Evolutionary conservation across 2,113 vertebrate species (phyloP).

Genomic region (Amblyopsis rosae): DNA sequence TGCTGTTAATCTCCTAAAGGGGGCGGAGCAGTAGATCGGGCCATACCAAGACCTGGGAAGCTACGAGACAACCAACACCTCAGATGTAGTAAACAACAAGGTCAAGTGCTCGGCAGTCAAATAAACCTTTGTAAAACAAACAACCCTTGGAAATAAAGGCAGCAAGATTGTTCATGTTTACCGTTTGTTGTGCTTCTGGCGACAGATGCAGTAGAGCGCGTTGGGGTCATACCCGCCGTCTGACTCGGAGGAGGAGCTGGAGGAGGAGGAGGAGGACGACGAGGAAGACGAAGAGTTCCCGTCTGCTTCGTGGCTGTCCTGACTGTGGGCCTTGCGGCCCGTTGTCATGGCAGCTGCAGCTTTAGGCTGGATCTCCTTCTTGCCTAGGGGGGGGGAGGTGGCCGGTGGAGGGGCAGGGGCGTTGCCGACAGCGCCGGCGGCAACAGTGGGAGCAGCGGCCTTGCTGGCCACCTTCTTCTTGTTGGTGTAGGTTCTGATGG

Average conservation of each 20-base stretch:
- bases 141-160: neutral
- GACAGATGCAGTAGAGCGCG: conserved; percentile 94
- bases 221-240: conserved; percentile 94
- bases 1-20: too few relatives aligned
- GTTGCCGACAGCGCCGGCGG: conserved; percentile 35
- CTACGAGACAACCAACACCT: too few relatives aligned
- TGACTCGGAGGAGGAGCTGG: conserved; percentile 62
- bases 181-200: conserved; percentile 97
- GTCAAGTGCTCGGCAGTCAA: too few relatives aligned
- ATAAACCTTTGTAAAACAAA: too few relatives aligned
- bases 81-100: too few relatives aligned
- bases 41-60: too few relatives aligned
- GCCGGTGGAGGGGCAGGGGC: neutral
- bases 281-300: conserved; percentile 57
- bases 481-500: conserved; percentile 67
- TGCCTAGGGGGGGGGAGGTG: conserved; percentile 15
- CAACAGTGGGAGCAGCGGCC: conserved; percentile 11
- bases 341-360: conserved; percentile 18
- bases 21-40: too few relatives aligned
- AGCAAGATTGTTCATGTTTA: conserved; percentile 50
- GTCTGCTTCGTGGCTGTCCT: conserved; percentile 34
- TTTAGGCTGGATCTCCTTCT: conserved; percentile 53
- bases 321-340: conserved; percentile 35
- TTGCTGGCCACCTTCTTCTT: conserved; percentile 48
- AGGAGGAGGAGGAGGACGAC: conserved; percentile 50